Evolutionary conservation across 2,888 invertebrate genomes (phyloP).

Genomic region (Tridacna crocea): DNA sequence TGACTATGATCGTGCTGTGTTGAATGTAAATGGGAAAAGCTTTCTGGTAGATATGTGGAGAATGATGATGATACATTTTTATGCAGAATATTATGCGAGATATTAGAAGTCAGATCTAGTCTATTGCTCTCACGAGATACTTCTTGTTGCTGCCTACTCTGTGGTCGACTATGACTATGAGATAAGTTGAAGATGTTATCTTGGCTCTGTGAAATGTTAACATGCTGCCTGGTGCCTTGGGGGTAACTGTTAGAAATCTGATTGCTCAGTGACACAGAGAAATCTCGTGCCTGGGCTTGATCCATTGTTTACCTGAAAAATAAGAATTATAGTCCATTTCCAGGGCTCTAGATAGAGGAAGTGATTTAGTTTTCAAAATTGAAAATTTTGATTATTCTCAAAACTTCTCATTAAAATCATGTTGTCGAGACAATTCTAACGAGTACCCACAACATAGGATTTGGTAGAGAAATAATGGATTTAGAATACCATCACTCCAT

Average conservation of each 20-base stretch:
- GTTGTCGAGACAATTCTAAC: no score
- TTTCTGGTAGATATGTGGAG: background rate
- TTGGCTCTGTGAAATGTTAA: slow-evolving; percentile 9
- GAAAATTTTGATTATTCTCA: no score
- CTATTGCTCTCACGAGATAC: background rate
- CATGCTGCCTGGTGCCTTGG: slow-evolving; percentile 10
- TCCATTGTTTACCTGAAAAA: slow-evolving; percentile 7
- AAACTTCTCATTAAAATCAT: no score
- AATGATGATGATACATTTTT: background rate
- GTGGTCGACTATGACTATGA: slow-evolving; percentile 6
- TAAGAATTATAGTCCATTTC: no score
- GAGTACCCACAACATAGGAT: no score
- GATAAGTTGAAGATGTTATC: slow-evolving; percentile 7
- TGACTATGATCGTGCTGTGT: background rate
- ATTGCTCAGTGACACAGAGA: slow-evolving; percentile 1
- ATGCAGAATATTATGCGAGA: background rate
- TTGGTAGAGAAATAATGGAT: no score
- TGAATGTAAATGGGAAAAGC: background rate
- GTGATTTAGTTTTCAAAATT: no score
- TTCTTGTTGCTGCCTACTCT: slow-evolving; percentile 8
- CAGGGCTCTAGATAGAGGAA: no score
- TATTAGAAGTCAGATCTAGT: background rate
- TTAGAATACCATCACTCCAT: no score
- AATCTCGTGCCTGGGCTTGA: slow-evolving; percentile 8
- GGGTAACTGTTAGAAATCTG: background rate